These are phyloP conservation scores for Mesochorus sp. DNA, from an alignment of 2,888 invertebrate species.

Conservation along the genomic window DNA sequence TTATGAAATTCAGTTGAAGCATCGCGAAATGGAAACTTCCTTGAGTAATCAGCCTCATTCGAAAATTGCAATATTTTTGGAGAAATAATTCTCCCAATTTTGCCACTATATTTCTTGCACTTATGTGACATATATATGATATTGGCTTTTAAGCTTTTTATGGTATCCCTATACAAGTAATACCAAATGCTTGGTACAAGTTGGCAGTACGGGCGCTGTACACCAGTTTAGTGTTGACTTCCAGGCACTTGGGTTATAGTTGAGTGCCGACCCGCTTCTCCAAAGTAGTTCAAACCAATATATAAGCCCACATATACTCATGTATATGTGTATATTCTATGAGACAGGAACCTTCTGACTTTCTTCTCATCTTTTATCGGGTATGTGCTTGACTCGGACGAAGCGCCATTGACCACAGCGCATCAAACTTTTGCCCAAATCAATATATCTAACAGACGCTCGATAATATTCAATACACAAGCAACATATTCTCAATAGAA, in stretches of 20 bases:
- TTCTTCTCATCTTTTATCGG: not conserved
- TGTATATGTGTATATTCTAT: not conserved
- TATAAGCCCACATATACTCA: too few relatives aligned
- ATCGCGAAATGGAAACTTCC: too few relatives aligned
- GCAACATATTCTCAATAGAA: not conserved
- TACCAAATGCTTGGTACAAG: slow-evolving; percentile 5
- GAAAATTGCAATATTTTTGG: too few relatives aligned
- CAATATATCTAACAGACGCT: not conserved
- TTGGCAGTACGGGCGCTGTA: slow-evolving; percentile 8
- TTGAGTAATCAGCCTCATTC: too few relatives aligned
- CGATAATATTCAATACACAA: not conserved
- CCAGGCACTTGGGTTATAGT: slow-evolving; percentile 41
- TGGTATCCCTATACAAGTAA: slow-evolving; percentile 30
- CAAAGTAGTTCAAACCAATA: slow-evolving; percentile 46
- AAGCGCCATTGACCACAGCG: not conserved
- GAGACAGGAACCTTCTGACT: not conserved
- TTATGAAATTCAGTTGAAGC: too few relatives aligned
- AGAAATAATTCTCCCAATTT: too few relatives aligned
- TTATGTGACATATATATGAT: slow-evolving; percentile 20
- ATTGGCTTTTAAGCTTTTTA: slow-evolving; percentile 53
- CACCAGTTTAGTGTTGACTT: slow-evolving; percentile 36
- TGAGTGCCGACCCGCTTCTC: slow-evolving; percentile 62
- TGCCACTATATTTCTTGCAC: not conserved
- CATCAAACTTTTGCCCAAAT: slow-evolving; percentile 14
- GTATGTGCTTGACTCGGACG: not conserved